A percentile compares a stretch with the other conserved stretches of the same genome.
phyloP scores from a whole-genome alignment of 2,797 vertebrate species.

The Poeciliopsis gracilis region DNA sequence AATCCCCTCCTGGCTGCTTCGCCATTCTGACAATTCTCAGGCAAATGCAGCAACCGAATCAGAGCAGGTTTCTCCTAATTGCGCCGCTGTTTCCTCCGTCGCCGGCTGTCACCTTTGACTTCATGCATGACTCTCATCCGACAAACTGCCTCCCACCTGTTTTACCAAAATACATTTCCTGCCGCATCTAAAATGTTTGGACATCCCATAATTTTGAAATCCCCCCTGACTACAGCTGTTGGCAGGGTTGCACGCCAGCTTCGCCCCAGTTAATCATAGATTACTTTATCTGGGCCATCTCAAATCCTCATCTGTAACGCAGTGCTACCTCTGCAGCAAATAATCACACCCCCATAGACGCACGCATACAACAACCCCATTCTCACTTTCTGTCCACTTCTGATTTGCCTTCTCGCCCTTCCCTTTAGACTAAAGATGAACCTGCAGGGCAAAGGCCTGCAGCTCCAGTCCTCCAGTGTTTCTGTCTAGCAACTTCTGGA shows the following conservation, averaged over 20 bases:
- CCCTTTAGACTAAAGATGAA: neutral
- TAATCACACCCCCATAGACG: conserved; percentile 64
- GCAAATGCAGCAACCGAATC: conserved; percentile 39
- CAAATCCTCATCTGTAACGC: conserved; percentile 81
- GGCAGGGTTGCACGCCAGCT: conserved; percentile 70
- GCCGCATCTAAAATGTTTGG: conserved; percentile 69
- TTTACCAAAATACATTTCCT: conserved; percentile 44
- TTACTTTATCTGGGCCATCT: conserved; percentile 85
- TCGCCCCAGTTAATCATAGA: conserved; percentile 83
- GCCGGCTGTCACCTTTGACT: conserved; percentile 55
- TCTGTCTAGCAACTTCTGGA: neutral
- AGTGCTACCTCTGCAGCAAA: conserved; percentile 78
- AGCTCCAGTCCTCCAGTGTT: neutral
- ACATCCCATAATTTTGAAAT: conserved; percentile 79
- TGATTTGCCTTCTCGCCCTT: conserved; percentile 46
- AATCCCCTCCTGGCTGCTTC: conserved; percentile 32
- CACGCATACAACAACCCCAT: conserved; percentile 22
- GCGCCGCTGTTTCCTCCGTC: conserved; percentile 26
- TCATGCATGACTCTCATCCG: conserved; percentile 37
- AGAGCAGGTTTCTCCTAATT: conserved; percentile 58
- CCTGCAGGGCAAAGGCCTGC: neutral
- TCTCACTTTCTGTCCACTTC: conserved; percentile 43
- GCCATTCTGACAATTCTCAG: conserved; percentile 40
- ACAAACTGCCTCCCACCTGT: neutral
- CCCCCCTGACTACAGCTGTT: conserved; percentile 78